Evolutionary conservation across 2,113 vertebrate genomes (phyloP), one percentile per base, ranked within the genome.

Genomic region (Corythaeola cristata): DNA sequence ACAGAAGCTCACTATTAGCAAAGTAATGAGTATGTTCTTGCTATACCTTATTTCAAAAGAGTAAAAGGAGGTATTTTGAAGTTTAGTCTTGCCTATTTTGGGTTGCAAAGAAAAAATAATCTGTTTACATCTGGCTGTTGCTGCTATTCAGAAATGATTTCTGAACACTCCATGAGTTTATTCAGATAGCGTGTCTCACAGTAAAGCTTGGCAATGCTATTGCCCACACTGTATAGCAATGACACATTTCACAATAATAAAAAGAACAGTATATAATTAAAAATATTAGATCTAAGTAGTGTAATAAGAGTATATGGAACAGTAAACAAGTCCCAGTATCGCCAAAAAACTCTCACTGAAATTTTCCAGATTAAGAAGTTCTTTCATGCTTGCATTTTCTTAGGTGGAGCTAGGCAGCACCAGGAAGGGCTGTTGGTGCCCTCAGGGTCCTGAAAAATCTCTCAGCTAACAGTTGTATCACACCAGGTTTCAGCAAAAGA

Each of bases 91-190:
- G 32, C 12, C 23, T 56, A 30, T 64, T 35, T 15, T 45, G 22
- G 58, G 27, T 59, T 72, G 45, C 47, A 88, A 74, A 66, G 55
- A 39, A 63, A 84, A 90, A 33, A 5, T 9, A 47, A 62, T 49
- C 26, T 72, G 30, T 82, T 77, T 79, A 79, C 20, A 53, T 56
- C 17, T 91, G 60, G 89, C 35, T 89, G 66, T n/a, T 85, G 88
- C 44, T 88, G 45, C 66, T 89, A 68, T 77, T 95, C 89, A 90
- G 64, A 91, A 79, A 68, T 82, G 33, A 92, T 63, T 94, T 80
- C 74, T 26, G 56, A 56, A 79, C 73, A 89, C 45, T 64, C 60
- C 44, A 80, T 33, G 55, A 86, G 85, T 71, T 92, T 77, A 81
- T 92, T 95, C 62, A 73, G 58, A 95, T 77, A 79, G 28, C 37